Base-by-base conservation (phyloP, 37 sponge, comb jelly and placozoan species). In the Beroe forskalii region DNA sequence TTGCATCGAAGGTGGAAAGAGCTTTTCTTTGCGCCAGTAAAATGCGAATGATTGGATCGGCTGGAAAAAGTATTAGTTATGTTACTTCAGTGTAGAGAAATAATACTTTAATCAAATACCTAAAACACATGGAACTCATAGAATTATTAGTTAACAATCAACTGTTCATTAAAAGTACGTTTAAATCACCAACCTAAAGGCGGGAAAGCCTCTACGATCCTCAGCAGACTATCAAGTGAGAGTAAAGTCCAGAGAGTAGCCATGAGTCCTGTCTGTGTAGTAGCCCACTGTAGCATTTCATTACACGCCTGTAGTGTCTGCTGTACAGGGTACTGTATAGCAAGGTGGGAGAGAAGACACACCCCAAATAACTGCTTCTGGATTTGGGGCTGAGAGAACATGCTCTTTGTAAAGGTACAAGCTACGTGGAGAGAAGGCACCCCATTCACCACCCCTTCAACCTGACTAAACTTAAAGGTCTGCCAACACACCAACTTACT, bases 401-500 rank as follows among this genome's bases (percentile, higher is more conserved):
- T 80, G 55, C 6, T 80, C 38, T 43, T 43, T 24, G 30, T 44
- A 48, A 80, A 80, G 48, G 39, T 80, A 4, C 55, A 44, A 0
- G 86, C 86, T n/a, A 80, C 55, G 86, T 80, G 86, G 44, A 80
- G 86, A 3, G 86, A 80, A 9, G 86, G 86, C 1, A 80, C 86
- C 0, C 86, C 86, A 38, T 80, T 80, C 1, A 80, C 86, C 30
- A 80, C 55, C 17, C 86, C 86, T 48, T 80, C 86, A 1, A 80
- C n/a, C 55, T 41, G 55, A 37, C 14, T 12, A 1, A 80, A 43
- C 55, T 41, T 44, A 48, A 80, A 80, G 28, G 86, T 80, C 55
- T 80, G 86, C 86, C 86, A 80, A 25, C 86, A 80, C 28, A 80
- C 86, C 86, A 80, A 48, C 86, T 80, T 80, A 23, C 86, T 80